Evolutionary conservation across 2,797 vertebrate species (phyloP).

Genomic region (Eleutherodactylus coqui): DNA sequence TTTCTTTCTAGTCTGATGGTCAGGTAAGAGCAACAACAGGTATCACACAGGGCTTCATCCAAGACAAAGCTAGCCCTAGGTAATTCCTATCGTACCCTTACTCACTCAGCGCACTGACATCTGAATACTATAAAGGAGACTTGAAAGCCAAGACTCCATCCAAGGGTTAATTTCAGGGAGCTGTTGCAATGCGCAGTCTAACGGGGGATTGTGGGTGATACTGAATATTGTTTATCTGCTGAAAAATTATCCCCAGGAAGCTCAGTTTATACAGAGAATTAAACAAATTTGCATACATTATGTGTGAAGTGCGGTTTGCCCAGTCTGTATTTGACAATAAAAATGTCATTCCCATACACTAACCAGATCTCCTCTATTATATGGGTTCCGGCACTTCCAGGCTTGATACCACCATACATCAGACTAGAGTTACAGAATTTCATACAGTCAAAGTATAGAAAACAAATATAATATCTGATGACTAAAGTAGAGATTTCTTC

Average conservation of each 20-base stretch:
- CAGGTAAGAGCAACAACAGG: neutral
- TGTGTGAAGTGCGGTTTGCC: neutral
- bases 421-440: neutral
- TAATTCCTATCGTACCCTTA: neutral
- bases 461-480: neutral
- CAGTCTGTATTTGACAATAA: neutral
- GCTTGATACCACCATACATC: neutral
- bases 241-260: constrained; percentile 52
- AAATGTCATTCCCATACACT: neutral
- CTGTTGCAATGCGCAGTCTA: neutral
- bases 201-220: neutral
- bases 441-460: neutral
- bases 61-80: neutral
- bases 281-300: constrained; percentile 25
- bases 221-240: constrained; percentile 24
- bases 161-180: constrained; percentile 4
- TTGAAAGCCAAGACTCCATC: neutral
- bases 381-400: neutral
- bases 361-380: neutral
- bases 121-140: neutral
- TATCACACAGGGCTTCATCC: neutral
- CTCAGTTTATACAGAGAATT: constrained; percentile 3
- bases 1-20: neutral
- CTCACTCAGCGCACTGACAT: neutral
- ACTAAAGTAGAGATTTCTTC: neutral